Percentiles rank a stretch among this genome's conserved stretches.
Evolutionary conservation across 2,888 invertebrate genomes (phyloP).

Genomic region (Liopterus haemorrhoidalis): DNA sequence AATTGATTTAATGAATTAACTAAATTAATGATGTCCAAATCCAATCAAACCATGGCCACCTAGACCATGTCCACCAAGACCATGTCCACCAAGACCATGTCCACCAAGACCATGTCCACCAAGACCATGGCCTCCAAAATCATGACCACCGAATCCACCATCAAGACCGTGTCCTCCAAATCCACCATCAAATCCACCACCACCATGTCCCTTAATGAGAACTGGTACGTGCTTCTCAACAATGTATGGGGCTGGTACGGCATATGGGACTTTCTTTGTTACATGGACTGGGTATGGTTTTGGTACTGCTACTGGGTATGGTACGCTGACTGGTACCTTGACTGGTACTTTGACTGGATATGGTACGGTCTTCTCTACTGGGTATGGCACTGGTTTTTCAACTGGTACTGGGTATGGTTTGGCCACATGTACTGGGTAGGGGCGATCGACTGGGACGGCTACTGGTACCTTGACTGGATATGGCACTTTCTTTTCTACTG

Average conservation of each 20-base stretch:
- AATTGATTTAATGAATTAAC: slow-evolving; percentile 10
- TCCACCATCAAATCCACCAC: slow-evolving; percentile 25
- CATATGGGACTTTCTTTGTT: slow-evolving; percentile 13
- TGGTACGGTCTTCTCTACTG: slow-evolving; percentile 35
- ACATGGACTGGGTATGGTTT: slow-evolving; percentile 19
- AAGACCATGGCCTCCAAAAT: slow-evolving; percentile 8
- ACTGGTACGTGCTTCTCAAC: slow-evolving; percentile 39
- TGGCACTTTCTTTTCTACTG: no score
- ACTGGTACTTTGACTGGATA: slow-evolving; percentile 17
- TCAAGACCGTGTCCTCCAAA: slow-evolving; percentile 14
- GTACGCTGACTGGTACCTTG: slow-evolving; percentile 14
- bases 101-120: slow-evolving; percentile 11
- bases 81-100: slow-evolving; percentile 17
- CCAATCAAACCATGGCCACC: no score
- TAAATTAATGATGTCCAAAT: slow-evolving; percentile 13
- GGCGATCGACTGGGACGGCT: slow-evolving; percentile 41
- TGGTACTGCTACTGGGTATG: slow-evolving; percentile 11
- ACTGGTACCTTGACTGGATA: slow-evolving; percentile 42
- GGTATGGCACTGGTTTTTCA: slow-evolving; percentile 33
- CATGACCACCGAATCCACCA: slow-evolving; percentile 12
- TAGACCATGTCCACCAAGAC: neutral
- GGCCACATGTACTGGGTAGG: slow-evolving; percentile 48
- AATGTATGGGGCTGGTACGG: slow-evolving; percentile 16
- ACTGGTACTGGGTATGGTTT: slow-evolving; percentile 60
- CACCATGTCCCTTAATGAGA: slow-evolving; percentile 33